Evolutionary conservation across 2,113 vertebrate species (phyloP), one percentile per base, ranked within the genome.

Genomic region (Brachionichthys hirsutus): DNA sequence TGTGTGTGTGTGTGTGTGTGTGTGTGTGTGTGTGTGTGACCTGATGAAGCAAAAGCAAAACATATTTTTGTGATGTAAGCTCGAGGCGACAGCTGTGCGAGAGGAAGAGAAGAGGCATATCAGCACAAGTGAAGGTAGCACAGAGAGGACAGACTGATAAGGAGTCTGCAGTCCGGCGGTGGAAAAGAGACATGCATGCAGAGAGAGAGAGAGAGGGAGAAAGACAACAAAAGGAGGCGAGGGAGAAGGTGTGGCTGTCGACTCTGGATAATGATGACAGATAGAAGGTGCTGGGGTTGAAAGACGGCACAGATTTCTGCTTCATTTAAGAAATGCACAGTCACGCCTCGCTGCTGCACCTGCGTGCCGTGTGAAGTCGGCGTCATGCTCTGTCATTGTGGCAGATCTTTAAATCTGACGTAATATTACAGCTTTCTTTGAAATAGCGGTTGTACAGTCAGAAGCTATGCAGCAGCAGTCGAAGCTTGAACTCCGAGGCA

Each of bases 321-420:
- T 68, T 61, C 67, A 74, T 56, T 57, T 67, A 20, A 49, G 54
- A 62, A 69, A 68, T 50, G 60, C 64, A 75, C 41, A 54, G 54
- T 63, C 67, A 54, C 68, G 70, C 46, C 16, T 46, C 54, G 14
- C 45, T 64, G 35, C 57, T 62, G 54, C 43, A 72, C 48, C 44
- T 72, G 53, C 58, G 61, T 49, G 15, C 36, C 50, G 40, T 67
- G 56, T 68, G 54, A 58, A 66, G 55, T 17, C 54, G 30, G 44
- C n/a, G 22, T 72, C 54, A 52, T 51, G 71, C 67, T 58, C 58
- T 49, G 11, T 71, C 54, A 65, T 12, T 51, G 24, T 56, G 53
- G 66, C 22, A 69, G 53, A 56, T 60, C 44, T 56, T 52, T 46
- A 55, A 69, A 62, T 67, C 45, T 60, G 49, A 77, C 72, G 56